Conservation (phyloP, 2,113 vertebrate species). For the Xenopus tropicalis region DNA sequence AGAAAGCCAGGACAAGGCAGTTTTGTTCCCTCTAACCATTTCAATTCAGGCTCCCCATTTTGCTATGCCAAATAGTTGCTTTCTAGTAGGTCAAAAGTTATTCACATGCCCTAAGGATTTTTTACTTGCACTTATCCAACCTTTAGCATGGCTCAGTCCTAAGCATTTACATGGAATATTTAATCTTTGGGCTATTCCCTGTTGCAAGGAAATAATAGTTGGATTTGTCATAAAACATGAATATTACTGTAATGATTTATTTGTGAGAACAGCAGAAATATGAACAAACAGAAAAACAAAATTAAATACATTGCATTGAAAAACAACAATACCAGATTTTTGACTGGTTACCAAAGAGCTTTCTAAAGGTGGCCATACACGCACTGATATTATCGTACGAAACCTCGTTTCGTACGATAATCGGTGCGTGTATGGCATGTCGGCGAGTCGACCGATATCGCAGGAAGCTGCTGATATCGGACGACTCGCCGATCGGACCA, state of each 20-base stretch:
- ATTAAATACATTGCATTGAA: too few species aligned
- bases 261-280: background rate
- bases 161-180: background rate
- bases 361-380: too few species aligned
- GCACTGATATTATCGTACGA: too few species aligned
- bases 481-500: too few species aligned
- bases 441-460: too few species aligned
- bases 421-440: too few species aligned
- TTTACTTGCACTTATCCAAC: conserved; percentile 52
- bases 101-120: conserved; percentile 56
- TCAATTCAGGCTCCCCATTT: conserved; percentile 30
- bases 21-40: conserved; percentile 48
- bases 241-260: background rate
- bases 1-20: conserved; percentile 53
- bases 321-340: too few species aligned
- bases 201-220: background rate
- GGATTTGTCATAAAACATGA: background rate
- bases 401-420: too few species aligned
- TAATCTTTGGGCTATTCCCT: background rate
- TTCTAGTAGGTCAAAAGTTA: conserved; percentile 63
- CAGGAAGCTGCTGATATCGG: too few species aligned
- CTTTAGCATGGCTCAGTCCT: background rate
- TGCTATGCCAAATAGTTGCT: conserved; percentile 58
- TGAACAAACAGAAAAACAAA: background rate
- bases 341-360: too few species aligned